Conservation (phyloP, 2,113 vertebrate species). For the Hydrochoerus hydrochaeris region DNA sequence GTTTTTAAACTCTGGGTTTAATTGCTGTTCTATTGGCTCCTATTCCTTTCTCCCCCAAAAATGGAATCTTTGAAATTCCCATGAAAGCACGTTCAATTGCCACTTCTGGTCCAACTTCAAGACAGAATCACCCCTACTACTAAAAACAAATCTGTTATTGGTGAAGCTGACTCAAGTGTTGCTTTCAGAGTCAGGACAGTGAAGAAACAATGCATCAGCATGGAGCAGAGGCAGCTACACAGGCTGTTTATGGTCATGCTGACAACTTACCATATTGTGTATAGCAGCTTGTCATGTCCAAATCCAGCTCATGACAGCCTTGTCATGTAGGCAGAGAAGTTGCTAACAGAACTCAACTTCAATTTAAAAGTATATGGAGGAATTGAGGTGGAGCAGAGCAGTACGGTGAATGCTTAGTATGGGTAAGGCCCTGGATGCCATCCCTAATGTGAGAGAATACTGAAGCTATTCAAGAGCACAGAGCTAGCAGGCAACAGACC, state of each 20-base stretch:
- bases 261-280: not conserved
- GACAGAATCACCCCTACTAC: conserved; percentile 67
- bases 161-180: conserved; percentile 34
- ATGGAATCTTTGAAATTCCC: conserved; percentile 71
- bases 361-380: not conserved
- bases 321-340: not conserved
- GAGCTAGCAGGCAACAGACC: not conserved
- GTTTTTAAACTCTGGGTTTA: conserved; percentile 68
- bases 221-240: not conserved
- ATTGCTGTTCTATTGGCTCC: conserved; percentile 64
- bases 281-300: not conserved
- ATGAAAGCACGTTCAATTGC: conserved; percentile 55
- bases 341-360: not conserved
- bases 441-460: not conserved
- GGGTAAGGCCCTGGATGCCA: too few species aligned
- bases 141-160: conserved; percentile 75
- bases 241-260: not conserved
- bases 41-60: conserved; percentile 61
- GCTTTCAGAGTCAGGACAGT: conserved; percentile 15
- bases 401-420: not conserved
- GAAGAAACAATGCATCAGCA: not conserved
- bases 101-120: conserved; percentile 67
- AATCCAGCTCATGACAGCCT: not conserved
- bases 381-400: not conserved
- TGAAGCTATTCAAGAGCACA: not conserved